These are phyloP conservation scores for Caenorhabditis remanei DNA, from an alignment of 1,140 invertebrate genomes.

Conservation along the genomic window DNA sequence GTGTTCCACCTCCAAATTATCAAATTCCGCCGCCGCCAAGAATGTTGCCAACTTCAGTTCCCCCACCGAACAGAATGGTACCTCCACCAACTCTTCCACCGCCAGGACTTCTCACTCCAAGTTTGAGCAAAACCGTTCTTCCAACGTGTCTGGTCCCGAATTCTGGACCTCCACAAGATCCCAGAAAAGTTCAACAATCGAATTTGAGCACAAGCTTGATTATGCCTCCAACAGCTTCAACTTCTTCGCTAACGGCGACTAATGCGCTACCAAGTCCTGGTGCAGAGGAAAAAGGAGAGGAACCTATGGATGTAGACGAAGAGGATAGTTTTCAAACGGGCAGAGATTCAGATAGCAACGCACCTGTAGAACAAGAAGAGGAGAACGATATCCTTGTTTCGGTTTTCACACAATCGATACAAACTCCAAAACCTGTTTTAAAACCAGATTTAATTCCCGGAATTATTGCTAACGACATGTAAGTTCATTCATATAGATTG, in stretches of 20 bases:
- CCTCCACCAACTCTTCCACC: neutral
- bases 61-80: neutral
- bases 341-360: too few species aligned
- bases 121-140: neutral
- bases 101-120: neutral
- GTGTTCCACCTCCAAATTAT: neutral
- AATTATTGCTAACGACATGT: too few species aligned
- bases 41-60: neutral
- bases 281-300: slow-evolving; percentile 3
- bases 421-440: too few species aligned
- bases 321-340: too few species aligned
- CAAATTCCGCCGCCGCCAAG: neutral
- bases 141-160: neutral
- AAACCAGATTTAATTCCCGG: too few species aligned
- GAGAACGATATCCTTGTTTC: too few species aligned
- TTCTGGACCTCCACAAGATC: neutral
- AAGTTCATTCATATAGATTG: too few species aligned
- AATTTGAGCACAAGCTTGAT: neutral
- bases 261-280: neutral
- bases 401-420: too few species aligned
- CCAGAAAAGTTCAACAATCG: neutral
- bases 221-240: neutral
- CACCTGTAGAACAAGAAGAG: too few species aligned
- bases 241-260: too few species aligned
- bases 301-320: neutral